Evolutionary conservation across 2,797 vertebrate genomes (phyloP), one percentile per base, ranked within the genome.

Genomic region (Monodelphis domestica): DNA sequence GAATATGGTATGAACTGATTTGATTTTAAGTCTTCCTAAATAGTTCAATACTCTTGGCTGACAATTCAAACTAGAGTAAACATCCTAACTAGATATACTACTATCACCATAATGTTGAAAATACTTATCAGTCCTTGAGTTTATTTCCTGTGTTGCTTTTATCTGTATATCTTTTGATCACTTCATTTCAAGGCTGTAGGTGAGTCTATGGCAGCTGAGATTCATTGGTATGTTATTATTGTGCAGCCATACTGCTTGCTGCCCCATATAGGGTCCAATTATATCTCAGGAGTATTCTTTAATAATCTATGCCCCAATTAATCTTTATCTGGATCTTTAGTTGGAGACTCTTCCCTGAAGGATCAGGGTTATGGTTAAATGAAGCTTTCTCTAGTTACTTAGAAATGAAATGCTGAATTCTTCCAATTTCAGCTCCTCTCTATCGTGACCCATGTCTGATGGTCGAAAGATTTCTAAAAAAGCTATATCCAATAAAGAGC

Each of bases 41-140:
- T 84, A 28, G 0, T 5, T 94, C 17, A 54, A 2, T 89, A 93
- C 45, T 94, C 45, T 52, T 91, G 78, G 53, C 45, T 87, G n/a
- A 33, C 55, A 84, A 10, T 89, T 55, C 52, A 87, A 45, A 90
- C 90, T 88, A 88, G 52, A 90, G 1, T 78, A 24, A 92, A 94
- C 10, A 93, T 4, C 90, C 91, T 33, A 90, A 38, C 14, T 56
- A 92, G 4, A 59, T 89, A 53, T 91, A 89, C n/a, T 1, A 93
- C 78, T 30, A 24, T 4, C 0, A 87, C 2, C 63, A 55, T 89
- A n/a, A 1, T 50, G 56, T 89, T 52, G 2, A 2, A 93, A 90
- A 50, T 88, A 52, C 2, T 78, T 95, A 95, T 92, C 78, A 89
- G 84, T 4, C 12, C 33, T 84, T 84, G 70, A 45, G 38, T 84